A percentile compares a stretch with the other conserved stretches of the same genome.
phyloP scores from a whole-genome alignment of 2,113 vertebrate genomes.

The Corythaixoides concolor region DNA sequence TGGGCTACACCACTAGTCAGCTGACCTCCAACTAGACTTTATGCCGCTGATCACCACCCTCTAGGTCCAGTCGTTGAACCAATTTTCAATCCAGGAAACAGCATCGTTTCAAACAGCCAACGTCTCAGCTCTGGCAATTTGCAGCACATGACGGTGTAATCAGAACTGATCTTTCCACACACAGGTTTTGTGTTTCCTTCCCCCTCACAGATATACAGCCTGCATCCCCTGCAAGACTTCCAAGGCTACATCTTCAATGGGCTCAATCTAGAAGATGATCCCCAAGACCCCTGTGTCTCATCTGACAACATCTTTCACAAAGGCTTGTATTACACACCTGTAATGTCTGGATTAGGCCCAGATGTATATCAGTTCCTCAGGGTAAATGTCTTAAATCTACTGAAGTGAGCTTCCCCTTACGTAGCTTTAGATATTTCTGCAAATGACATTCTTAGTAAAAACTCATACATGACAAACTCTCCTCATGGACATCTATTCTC shows the following conservation, averaged over 20 bases:
- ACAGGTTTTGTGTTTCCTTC: background rate
- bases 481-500: background rate
- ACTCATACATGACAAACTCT: background rate
- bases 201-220: conserved; percentile 72
- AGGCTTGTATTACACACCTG: conserved; percentile 72
- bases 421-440: background rate
- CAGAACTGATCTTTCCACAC: background rate
- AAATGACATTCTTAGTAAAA: background rate
- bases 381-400: conserved; percentile 40
- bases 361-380: conserved; percentile 66
- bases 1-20: background rate
- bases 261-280: conserved; percentile 60
- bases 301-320: conserved; percentile 66
- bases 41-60: background rate
- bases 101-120: background rate
- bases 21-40: background rate
- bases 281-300: conserved; percentile 54
- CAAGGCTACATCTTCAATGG: conserved; percentile 72
- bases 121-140: background rate
- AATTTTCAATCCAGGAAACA: background rate
- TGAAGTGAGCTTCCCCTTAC: background rate
- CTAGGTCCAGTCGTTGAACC: background rate
- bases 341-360: conserved; percentile 48
- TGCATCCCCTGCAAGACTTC: conserved; percentile 73
- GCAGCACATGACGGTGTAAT: background rate